Evolutionary conservation across 2,888 invertebrate genomes (phyloP).

Genomic region (Drosophila flavopinicola): DNA sequence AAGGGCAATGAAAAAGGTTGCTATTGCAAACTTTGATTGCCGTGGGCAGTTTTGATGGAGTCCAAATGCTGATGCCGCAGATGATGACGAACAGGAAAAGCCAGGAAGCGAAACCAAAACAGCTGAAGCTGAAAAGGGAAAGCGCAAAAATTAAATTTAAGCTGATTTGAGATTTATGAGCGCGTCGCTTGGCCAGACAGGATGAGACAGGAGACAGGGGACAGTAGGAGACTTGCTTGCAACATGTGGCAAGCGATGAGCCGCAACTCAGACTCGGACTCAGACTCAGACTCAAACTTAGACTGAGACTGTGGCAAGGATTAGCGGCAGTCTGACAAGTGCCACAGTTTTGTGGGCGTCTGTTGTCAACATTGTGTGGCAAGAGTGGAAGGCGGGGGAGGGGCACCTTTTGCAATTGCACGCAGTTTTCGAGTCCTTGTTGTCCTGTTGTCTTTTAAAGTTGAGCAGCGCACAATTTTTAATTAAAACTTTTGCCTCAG

Average conservation of each 20-base stretch:
- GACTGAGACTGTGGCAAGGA: conserved; percentile 31
- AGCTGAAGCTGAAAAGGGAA: conserved; percentile 24
- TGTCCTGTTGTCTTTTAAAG: conserved; percentile 11
- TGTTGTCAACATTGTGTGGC: conserved; percentile 18
- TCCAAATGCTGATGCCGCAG: conserved; percentile 22
- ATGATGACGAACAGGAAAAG: neutral
- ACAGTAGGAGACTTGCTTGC: conserved; percentile 13
- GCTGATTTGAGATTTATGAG: conserved; percentile 69
- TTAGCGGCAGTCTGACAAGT: conserved; percentile 46
- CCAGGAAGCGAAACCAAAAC: neutral
- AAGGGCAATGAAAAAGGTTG: conserved; percentile 7
- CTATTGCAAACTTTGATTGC: conserved; percentile 53
- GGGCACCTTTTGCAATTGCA: conserved; percentile 37
- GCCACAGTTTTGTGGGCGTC: conserved; percentile 6
- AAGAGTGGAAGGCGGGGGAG: no score
- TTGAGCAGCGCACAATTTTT: conserved; percentile 49
- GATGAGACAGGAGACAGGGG: neutral
- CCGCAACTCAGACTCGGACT: neutral
- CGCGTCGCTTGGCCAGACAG: neutral
- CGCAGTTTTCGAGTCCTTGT: conserved; percentile 29
- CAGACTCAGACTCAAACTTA: neutral
- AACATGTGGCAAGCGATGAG: conserved; percentile 14
- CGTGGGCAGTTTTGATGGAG: conserved; percentile 39
- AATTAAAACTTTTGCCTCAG: conserved; percentile 66
- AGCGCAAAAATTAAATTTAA: conserved; percentile 65